Conservation (phyloP, 2,797 vertebrate species). For the Lagodon rhomboides region DNA sequence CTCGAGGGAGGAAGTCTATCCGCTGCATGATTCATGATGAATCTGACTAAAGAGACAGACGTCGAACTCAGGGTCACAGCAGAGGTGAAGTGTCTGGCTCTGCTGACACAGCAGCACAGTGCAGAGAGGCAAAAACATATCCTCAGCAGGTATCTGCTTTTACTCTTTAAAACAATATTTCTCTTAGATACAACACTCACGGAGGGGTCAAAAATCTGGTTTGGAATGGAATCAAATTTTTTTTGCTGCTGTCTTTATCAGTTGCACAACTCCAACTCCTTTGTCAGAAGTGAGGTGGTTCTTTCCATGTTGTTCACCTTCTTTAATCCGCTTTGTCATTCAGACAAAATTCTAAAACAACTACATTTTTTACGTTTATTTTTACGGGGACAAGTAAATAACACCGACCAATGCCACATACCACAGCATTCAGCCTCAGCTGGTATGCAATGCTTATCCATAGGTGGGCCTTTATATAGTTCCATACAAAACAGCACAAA, state of each 20-base stretch:
- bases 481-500: neutral
- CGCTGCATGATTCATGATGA: slow-evolving; percentile 41
- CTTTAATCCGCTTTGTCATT: no score
- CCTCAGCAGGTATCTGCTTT: slow-evolving; percentile 1
- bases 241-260: neutral
- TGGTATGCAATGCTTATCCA: no score
- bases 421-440: neutral
- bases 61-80: slow-evolving; percentile 50
- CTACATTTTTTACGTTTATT: neutral
- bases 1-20: slow-evolving; percentile 69
- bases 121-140: slow-evolving; percentile 4
- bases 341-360: neutral
- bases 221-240: neutral
- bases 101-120: slow-evolving; percentile 57
- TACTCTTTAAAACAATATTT: slow-evolving; percentile 13
- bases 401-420: neutral
- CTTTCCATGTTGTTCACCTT: neutral
- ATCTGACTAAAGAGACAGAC: slow-evolving; percentile 66
- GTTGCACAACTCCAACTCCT: no score
- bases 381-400: neutral
- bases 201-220: neutral
- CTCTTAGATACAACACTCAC: neutral
- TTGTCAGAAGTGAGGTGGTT: neutral
- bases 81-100: slow-evolving; percentile 34
- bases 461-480: neutral